Evolutionary conservation across 2,888 invertebrate species (phyloP), one percentile per base, ranked within the genome.

Genomic region (Callyntrura guangdongensis): DNA sequence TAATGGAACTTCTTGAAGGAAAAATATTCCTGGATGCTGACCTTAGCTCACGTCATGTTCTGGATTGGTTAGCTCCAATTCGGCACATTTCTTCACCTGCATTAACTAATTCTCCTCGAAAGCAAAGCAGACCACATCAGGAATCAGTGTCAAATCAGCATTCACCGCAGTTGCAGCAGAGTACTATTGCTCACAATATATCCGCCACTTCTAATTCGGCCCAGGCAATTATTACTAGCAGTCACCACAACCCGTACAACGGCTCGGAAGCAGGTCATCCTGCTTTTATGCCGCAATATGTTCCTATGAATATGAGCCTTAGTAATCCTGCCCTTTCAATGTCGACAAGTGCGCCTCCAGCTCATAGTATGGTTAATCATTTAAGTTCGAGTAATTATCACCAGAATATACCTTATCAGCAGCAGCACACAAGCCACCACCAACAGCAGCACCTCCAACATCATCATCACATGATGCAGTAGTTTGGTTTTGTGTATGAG

Each of bases 251-350:
- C n/a, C 79, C 79, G 2, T 79, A 79, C 27, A 0, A 14, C 11
- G 56, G 25, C 36, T 14, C 25, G 11, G 74, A 47, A 11, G 0
- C 22, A 2, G 79, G 22, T 56, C 56, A 53, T 14, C 56, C 56
- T 3, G 12, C 79, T n/a, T 27, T 53, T 8, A 56, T 27, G 56
- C 79, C 79, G 22, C 79, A 79, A 17, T 79, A 79, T 14, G 56
- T 79, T 0, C 79, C 79, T 27, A 79, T 79, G 79, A 79, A 79
- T 11, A 79, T 79, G 79, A 79, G 79, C 79, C n/a, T 79, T 36
- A 74, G n/a, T 74, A 25, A 79, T 9, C 17, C 74, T 2, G 67
- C 14, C 11, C 25, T 67, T 6, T 47, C 79, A 1, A 14, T 79
- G 6, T 49, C 77, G 0, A 1, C 74, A 6, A 74, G 11, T 25